These are phyloP conservation scores for Choreutis nemorana DNA, from an alignment of 2,888 invertebrate genomes.

Conservation along the genomic window DNA sequence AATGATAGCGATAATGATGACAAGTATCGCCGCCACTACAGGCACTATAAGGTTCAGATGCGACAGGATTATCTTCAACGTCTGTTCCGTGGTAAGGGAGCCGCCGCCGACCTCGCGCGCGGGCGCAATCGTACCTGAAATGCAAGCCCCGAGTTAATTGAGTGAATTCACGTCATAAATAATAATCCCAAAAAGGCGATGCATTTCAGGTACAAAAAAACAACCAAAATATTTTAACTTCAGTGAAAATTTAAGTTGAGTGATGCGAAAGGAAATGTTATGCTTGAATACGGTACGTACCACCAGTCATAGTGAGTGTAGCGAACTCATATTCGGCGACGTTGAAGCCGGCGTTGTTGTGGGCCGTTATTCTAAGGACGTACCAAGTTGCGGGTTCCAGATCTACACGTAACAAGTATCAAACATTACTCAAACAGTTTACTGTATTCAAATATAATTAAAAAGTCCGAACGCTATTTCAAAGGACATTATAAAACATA, in stretches of 20 bases:
- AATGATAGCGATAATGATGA: constrained; percentile 91
- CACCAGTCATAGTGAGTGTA: constrained; percentile 92
- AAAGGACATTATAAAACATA: no score
- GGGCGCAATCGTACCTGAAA: constrained; percentile 96
- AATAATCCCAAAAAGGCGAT: constrained; percentile 28
- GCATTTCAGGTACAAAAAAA: constrained; percentile 67
- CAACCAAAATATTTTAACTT: constrained; percentile 1
- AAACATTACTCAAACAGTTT: constrained; percentile 3
- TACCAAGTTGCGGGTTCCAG: constrained; percentile 95
- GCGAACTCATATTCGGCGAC: constrained; percentile 96
- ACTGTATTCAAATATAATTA: not conserved
- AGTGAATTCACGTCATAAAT: constrained; percentile 1
- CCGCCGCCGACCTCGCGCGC: constrained; percentile 75
- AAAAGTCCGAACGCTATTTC: no score
- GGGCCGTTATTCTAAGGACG: constrained; percentile 87
- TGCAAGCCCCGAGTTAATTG: constrained; percentile 42
- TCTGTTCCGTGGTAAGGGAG: constrained; percentile 79
- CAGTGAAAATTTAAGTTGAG: constrained; percentile 17
- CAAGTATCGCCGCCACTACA: constrained; percentile 88
- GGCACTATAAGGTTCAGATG: constrained; percentile 95
- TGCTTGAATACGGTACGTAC: constrained; percentile 66
- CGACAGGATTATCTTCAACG: constrained; percentile 86
- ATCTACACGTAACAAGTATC: no score
- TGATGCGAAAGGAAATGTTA: not conserved
- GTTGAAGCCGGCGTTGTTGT: constrained; percentile 95